Conservation (phyloP, 2,888 invertebrate species). For the Ophioninae sp. region DNA sequence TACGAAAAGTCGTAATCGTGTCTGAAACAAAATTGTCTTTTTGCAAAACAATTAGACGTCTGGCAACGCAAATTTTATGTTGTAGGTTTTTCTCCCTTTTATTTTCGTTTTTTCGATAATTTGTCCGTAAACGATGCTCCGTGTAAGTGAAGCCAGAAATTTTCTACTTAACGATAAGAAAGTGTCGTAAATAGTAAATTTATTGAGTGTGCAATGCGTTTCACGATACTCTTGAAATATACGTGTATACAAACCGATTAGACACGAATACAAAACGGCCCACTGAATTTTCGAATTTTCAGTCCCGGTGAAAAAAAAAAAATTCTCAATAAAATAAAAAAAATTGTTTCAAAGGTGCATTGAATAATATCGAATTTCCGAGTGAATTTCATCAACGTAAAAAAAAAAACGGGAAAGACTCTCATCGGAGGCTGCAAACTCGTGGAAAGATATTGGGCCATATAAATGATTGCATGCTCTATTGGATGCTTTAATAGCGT, state of each 20-base stretch:
- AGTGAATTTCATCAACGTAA: not conserved
- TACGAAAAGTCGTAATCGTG: not conserved
- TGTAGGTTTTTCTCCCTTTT: constrained; percentile 8
- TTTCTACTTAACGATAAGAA: constrained; percentile 63
- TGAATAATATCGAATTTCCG: not conserved
- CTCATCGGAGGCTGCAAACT: not conserved
- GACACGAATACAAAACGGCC: constrained; percentile 47
- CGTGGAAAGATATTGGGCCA: not conserved
- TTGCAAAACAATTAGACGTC: not conserved
- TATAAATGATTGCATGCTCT: not conserved
- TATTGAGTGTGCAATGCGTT: constrained; percentile 52
- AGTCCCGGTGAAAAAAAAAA: constrained; percentile 17
- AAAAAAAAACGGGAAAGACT: constrained; percentile 11
- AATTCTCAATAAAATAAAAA: not conserved
- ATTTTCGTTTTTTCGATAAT: not conserved
- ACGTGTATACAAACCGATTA: not conserved
- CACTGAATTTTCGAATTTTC: constrained; percentile 44
- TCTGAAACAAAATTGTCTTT: not conserved
- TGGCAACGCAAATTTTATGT: not conserved
- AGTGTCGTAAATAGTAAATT: constrained; percentile 49
- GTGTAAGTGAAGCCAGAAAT: constrained; percentile 53
- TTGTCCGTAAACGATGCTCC: constrained; percentile 52
- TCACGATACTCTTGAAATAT: constrained; percentile 34
- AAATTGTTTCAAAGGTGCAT: not conserved
- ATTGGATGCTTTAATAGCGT: not conserved